Conservation (phyloP, 2,888 invertebrate species). For the Hartigia nigra region DNA sequence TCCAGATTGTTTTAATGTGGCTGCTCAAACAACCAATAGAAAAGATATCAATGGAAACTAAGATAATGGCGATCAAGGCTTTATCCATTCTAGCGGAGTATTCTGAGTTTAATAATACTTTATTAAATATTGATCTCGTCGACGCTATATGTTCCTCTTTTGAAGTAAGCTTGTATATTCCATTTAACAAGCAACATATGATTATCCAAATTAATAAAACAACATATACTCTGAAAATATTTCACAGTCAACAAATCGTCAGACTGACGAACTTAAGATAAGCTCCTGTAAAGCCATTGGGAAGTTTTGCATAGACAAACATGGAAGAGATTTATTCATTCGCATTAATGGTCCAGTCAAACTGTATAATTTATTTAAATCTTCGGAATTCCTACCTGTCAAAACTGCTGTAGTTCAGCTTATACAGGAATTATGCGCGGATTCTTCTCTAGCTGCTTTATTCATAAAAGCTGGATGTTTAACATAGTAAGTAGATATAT, state of each 20-base stretch:
- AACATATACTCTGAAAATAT: background rate
- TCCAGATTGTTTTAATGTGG: slow-evolving; percentile 33
- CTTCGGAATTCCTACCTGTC: slow-evolving; percentile 40
- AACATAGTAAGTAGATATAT: slow-evolving; percentile 41
- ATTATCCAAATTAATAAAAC: background rate
- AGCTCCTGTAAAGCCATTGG: slow-evolving; percentile 44
- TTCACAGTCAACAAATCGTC: slow-evolving; percentile 27
- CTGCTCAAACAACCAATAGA: slow-evolving; percentile 35
- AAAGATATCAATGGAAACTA: slow-evolving; percentile 37
- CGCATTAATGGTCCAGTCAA: slow-evolving; percentile 28
- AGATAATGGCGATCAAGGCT: slow-evolving; percentile 35
- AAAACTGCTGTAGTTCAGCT: slow-evolving; percentile 44
- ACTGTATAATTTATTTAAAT: slow-evolving; percentile 40
- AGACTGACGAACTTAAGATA: slow-evolving; percentile 46
- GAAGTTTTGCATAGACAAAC: slow-evolving; percentile 37
- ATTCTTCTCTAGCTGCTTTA: slow-evolving; percentile 37
- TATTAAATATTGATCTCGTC: slow-evolving; percentile 40
- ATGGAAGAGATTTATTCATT: slow-evolving; percentile 36
- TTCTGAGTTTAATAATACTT: slow-evolving; percentile 26
- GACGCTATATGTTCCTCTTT: slow-evolving; percentile 41
- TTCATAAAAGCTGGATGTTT: slow-evolving; percentile 48
- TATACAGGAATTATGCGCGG: slow-evolving; percentile 43
- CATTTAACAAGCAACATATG: background rate
- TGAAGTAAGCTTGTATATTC: slow-evolving; percentile 37
- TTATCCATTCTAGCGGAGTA: slow-evolving; percentile 38